Conservation (phyloP, 2,888 invertebrate genomes). For the Torymus auratus region DNA sequence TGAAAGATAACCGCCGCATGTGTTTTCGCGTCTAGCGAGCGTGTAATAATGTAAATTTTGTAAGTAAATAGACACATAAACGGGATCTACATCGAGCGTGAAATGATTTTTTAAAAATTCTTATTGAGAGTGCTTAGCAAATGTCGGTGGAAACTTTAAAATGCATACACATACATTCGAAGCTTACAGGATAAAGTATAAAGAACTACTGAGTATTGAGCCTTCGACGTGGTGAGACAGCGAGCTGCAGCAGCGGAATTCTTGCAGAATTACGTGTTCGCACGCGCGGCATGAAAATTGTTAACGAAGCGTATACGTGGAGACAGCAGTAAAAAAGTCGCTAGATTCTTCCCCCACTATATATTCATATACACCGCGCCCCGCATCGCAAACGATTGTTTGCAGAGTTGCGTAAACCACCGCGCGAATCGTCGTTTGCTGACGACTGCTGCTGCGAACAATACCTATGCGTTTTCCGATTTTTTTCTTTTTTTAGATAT, state of each 20-base stretch:
- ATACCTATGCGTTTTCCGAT: slow-evolving; percentile 1
- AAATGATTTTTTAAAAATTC: not conserved
- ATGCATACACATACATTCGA: no score
- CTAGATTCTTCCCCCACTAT: slow-evolving; percentile 12
- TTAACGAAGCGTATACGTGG: slow-evolving; percentile 36
- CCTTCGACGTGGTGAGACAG: not conserved
- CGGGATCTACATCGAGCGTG: not conserved
- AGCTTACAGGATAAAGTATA: not conserved
- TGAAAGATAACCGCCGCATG: not conserved
- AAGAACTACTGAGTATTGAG: slow-evolving; percentile 16
- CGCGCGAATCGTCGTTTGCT: slow-evolving; percentile 13
- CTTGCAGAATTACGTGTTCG: slow-evolving; percentile 46
- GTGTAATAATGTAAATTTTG: not conserved
- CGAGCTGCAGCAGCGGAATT: slow-evolving; percentile 14
- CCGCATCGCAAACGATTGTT: slow-evolving; percentile 16
- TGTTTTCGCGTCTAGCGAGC: not conserved
- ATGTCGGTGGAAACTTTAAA: no score
- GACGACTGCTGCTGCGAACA: not conserved
- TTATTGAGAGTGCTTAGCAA: not conserved
- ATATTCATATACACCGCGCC: no score
- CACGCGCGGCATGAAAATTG: slow-evolving; percentile 25
- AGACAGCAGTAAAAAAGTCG: slow-evolving; percentile 9
- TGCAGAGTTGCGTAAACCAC: slow-evolving; percentile 30
- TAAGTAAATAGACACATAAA: not conserved
- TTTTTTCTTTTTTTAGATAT: not conserved